Base-by-base conservation (phyloP, 2,888 invertebrate species). In the Mimachlamys varia region DNA sequence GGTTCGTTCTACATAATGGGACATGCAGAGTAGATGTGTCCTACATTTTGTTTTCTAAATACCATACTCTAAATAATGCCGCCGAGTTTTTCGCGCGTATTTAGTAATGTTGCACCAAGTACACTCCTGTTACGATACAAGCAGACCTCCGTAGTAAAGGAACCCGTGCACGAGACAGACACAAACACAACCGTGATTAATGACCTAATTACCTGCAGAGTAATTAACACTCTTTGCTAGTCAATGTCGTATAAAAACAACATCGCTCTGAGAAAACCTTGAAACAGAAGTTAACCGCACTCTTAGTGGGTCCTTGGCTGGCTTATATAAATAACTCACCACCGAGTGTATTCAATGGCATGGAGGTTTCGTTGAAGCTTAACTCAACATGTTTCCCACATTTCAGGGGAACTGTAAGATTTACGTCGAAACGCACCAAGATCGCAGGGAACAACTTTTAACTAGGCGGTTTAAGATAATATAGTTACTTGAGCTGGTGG, bases 391-490 rank as follows among this genome's bases (percentile, higher is more conserved):
- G 76, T 76, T 76, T 76, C 33, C 22, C 27, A 33, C 76, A 76
- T 76, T 76, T 76, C 33, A 27, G 10, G 76, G 44, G 76, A 76
- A 76, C 76, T 76, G 33, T 33, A 76, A 76, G 76, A 76, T 76
- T 76, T 2, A 76, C 76, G 33, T 76, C 76, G 76, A 27, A 33
- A 76, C 76, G 76, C 76, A 76, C 76, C 33, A 76, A 27, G 76
- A 15, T 76, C 22, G 58, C 3, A n/a, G 58, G 58, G 58, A 22
- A 22, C 27, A 5, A 10, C 27, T 27, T 76, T 76, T 76, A 76
- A 76, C 76, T 76, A 76, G 76, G 33, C 0, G 76, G 76, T 76
- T 76, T 76, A 76, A 76, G 76, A 76, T 76, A 76, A 22, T 33
- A 76, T 33, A 27, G 76, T 76, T 33, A 76, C 76, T 76, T 22